Evolutionary conservation across 2,113 vertebrate species (phyloP).

Genomic region (Lampris incognitus): DNA sequence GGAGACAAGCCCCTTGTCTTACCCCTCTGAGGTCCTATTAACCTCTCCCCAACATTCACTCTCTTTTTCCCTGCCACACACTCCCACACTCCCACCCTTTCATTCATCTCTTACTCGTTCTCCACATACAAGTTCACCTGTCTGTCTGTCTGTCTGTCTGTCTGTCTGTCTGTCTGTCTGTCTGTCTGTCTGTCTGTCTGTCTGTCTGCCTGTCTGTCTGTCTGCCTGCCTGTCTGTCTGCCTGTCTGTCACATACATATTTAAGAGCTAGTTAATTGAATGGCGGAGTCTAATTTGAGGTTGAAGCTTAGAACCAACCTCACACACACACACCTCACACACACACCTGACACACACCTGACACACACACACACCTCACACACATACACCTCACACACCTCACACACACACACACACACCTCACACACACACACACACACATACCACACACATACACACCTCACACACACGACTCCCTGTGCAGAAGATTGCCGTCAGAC

Average conservation of each 20-base stretch:
- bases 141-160: too few species aligned
- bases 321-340: slow-evolving; percentile 6
- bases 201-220: too few species aligned
- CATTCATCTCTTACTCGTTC: slow-evolving; percentile 17
- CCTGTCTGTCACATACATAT: neutral
- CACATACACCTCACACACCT: too few species aligned
- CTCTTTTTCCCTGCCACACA: slow-evolving; percentile 34
- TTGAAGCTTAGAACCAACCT: slow-evolving; percentile 69
- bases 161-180: too few species aligned
- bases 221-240: too few species aligned
- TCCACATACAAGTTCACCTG: neutral
- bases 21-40: slow-evolving; percentile 74
- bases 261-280: slow-evolving; percentile 71
- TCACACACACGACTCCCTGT: slow-evolving; percentile 33
- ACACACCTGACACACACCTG: too few species aligned
- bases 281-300: slow-evolving; percentile 68
- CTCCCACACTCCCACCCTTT: slow-evolving; percentile 21
- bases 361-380: too few species aligned
- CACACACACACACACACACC: too few species aligned
- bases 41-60: slow-evolving; percentile 58
- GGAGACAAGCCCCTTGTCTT: slow-evolving; percentile 61
- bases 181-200: too few species aligned
- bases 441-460: too few species aligned
- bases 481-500: slow-evolving; percentile 30
- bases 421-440: too few species aligned